Evolutionary conservation across 2,797 vertebrate genomes (phyloP), one percentile per base, ranked within the genome.

Genomic region (Varecia variegata): DNA sequence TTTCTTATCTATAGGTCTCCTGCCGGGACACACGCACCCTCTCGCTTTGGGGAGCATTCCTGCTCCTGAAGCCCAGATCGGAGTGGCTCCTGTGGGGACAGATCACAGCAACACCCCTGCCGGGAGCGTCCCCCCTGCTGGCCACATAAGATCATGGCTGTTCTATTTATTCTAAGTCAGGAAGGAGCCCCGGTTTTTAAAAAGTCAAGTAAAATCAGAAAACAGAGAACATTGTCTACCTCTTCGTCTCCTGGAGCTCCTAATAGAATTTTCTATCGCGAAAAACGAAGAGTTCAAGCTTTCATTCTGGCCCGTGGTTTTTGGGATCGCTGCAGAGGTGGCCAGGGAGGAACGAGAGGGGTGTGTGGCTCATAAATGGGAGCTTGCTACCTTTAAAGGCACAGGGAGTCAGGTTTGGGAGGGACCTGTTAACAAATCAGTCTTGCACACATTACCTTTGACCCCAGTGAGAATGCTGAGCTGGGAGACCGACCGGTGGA

Each of bases 401-500:
- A 60, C 3, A 0, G 0, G 1, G 10, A 83, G 32, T 95, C 77
- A 71, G 70, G 35, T 74, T 68, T 54, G 30, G 77, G 76, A 67
- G 5, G n/a, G 67, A 30, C 20, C 1, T 4, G 17, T 71, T 65
- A 56, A n/a, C 60, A 65, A 27, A n/a, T 56, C 23, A 71, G 56
- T 8, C 47, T 83, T 76, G 40, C 38, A 71, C 45, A 71, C 62
- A 47, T 85, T 94, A 58, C 43, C 73, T 95, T 88, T 83, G 88
- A 88, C 62, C 70, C 52, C 25, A 21, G 54, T 68, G 43, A 84
- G 47, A 90, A 30, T 47, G 23, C 73, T 60, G 71, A 90, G 35
- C 76, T 60, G n/a, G 76, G 40, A 77, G 47, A 27, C 23, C 5
- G 47, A 27, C 23, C 5, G 54, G 14, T 35, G 5, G 25, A 2